A percentile compares a stretch with the other conserved stretches of the same genome.
Evolutionary conservation across 2,113 vertebrate genomes (phyloP).

Genomic region (Neodon shergylaensis): DNA sequence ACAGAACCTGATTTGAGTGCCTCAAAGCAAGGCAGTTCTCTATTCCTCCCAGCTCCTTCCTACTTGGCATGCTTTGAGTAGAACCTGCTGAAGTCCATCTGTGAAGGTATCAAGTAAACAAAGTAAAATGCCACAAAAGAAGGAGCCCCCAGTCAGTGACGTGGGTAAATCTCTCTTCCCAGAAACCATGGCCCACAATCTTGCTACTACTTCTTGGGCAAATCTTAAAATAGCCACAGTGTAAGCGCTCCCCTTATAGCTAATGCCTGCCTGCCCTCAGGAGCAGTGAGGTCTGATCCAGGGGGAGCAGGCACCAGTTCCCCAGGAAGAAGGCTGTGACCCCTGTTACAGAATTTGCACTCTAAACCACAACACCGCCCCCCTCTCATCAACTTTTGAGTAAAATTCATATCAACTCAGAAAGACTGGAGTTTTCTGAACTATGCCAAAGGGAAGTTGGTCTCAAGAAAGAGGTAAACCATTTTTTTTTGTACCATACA

Average conservation of each 20-base stretch:
- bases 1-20: neutral
- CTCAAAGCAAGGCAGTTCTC: neutral
- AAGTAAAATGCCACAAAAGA: neutral
- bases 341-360: neutral
- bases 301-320: neutral
- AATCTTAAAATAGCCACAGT: neutral
- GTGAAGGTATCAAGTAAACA: neutral
- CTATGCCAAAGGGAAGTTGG: neutral
- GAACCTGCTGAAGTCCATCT: neutral
- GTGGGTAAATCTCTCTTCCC: neutral
- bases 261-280: neutral
- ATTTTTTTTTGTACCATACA: neutral
- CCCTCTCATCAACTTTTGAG: neutral
- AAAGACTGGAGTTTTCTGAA: neutral
- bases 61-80: neutral
- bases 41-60: neutral
- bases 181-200: neutral
- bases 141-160: neutral
- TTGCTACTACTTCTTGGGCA: neutral
- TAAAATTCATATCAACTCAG: neutral
- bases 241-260: neutral
- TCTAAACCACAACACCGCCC: neutral
- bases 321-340: neutral
- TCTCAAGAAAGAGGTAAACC: neutral
- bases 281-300: no score